These are phyloP conservation scores for Agonopterix alstromeriana DNA, from an alignment of 2,888 invertebrate genomes.

Conservation along the genomic window DNA sequence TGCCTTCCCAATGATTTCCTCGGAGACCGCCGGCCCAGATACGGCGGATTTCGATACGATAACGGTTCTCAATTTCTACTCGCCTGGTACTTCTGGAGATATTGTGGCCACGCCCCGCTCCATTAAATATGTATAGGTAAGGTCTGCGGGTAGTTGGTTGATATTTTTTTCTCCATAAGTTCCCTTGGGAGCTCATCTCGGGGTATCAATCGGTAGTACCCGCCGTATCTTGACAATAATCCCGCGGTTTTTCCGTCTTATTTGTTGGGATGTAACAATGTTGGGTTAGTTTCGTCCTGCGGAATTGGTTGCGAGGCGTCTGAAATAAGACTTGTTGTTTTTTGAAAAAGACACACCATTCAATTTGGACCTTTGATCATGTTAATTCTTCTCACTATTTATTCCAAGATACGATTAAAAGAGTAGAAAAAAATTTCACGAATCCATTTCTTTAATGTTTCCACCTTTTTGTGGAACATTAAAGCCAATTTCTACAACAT, in stretches of 20 bases:
- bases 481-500: too few species aligned
- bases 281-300: not conserved
- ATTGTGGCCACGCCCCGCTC: slow-evolving; percentile 57
- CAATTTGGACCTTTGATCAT: too few species aligned
- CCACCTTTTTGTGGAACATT: too few species aligned
- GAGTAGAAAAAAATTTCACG: too few species aligned
- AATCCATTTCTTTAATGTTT: too few species aligned
- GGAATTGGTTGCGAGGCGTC: slow-evolving; percentile 21
- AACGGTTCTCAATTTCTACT: slow-evolving; percentile 70
- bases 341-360: too few species aligned
- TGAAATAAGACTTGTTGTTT: not conserved
- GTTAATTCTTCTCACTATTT: too few species aligned
- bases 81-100: slow-evolving; percentile 47
- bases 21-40: slow-evolving; percentile 79
- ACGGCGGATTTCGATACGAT: slow-evolving; percentile 75
- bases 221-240: slow-evolving; percentile 52
- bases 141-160: slow-evolving; percentile 23
- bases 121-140: slow-evolving; percentile 62
- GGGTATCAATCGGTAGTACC: slow-evolving; percentile 62
- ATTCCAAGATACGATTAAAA: too few species aligned
- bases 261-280: slow-evolving; percentile 16
- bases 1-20: slow-evolving; percentile 88
- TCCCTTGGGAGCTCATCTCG: slow-evolving; percentile 50
- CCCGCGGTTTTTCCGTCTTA: slow-evolving; percentile 31
- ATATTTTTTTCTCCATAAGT: slow-evolving; percentile 38